Evolutionary conservation across 1,140 invertebrate genomes (phyloP).

Genomic region (Cotesia vestalis): DNA sequence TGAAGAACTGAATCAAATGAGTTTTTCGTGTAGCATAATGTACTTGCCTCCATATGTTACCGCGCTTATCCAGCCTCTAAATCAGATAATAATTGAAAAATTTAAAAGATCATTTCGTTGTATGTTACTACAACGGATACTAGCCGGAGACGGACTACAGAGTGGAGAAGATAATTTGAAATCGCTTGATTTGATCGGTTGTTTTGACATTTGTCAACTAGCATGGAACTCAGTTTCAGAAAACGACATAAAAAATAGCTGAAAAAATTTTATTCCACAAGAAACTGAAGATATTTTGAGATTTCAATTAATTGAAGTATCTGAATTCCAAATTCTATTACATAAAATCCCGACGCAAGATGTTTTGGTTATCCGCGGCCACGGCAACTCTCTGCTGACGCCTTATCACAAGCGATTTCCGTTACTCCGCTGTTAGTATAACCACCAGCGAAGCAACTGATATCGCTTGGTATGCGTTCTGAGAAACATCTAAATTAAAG

Average conservation of each 20-base stretch:
- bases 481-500: no score
- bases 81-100: slow-evolving; percentile 13
- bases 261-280: slow-evolving; percentile 8
- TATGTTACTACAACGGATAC: not conserved
- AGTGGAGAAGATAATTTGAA: not conserved
- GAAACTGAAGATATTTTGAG: not conserved
- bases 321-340: not conserved
- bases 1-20: not conserved
- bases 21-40: not conserved
- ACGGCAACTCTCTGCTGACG: no score
- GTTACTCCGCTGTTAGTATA: no score
- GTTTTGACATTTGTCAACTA: not conserved
- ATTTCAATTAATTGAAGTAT: not conserved
- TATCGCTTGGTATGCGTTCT: no score
- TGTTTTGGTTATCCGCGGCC: no score
- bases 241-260: not conserved
- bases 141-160: not conserved
- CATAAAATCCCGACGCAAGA: not conserved
- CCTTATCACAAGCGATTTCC: no score
- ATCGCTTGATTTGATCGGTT: not conserved
- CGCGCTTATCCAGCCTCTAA: not conserved
- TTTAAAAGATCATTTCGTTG: not conserved
- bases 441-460: no score
- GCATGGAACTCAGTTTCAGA: not conserved
- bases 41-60: slow-evolving; percentile 5